Percentiles rank a stretch among this genome's conserved stretches.
phyloP scores from a whole-genome alignment of 2,888 invertebrate genomes.

The Nomada goodeniana region DNA sequence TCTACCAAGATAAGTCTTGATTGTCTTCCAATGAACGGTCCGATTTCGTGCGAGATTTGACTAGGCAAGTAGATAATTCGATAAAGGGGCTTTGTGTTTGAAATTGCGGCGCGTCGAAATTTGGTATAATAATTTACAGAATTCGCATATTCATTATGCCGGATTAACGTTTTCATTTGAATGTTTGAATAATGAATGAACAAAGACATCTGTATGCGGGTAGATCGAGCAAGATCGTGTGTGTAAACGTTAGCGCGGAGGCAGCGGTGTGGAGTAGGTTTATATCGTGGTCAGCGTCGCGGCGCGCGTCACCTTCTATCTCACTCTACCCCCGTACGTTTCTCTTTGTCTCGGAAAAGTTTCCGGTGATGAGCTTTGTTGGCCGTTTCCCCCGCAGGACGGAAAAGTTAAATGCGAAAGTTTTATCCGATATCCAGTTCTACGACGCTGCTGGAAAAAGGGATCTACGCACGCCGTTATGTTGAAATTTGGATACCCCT shows the following conservation, averaged over 20 bases:
- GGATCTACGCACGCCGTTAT: constrained; percentile 68
- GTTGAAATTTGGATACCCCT: constrained; percentile 48
- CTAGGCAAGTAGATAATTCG: too few relatives aligned
- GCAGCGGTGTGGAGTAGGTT: constrained; percentile 34
- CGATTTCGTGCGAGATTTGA: neutral
- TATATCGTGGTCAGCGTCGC: constrained; percentile 62
- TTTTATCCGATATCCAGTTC: constrained; percentile 81
- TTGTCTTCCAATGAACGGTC: constrained; percentile 5
- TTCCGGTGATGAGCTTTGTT: constrained; percentile 83
- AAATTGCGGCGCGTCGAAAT: too few relatives aligned
- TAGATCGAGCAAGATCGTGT: constrained; percentile 35
- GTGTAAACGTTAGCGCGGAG: constrained; percentile 32
- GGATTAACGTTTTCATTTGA: neutral
- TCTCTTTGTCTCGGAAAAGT: constrained; percentile 82
- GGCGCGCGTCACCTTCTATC: constrained; percentile 65
- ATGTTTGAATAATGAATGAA: constrained; percentile 10
- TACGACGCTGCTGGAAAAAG: constrained; percentile 74
- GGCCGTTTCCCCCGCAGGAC: constrained; percentile 81
- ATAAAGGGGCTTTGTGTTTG: constrained; percentile 14
- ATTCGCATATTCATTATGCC: neutral
- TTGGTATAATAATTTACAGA: neutral
- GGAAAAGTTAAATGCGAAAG: constrained; percentile 84
- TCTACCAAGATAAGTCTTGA: neutral
- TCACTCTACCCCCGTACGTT: constrained; percentile 51
- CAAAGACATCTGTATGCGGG: constrained; percentile 27